Base-by-base conservation (phyloP, 2,888 invertebrate genomes). In the Andrena minutula region DNA sequence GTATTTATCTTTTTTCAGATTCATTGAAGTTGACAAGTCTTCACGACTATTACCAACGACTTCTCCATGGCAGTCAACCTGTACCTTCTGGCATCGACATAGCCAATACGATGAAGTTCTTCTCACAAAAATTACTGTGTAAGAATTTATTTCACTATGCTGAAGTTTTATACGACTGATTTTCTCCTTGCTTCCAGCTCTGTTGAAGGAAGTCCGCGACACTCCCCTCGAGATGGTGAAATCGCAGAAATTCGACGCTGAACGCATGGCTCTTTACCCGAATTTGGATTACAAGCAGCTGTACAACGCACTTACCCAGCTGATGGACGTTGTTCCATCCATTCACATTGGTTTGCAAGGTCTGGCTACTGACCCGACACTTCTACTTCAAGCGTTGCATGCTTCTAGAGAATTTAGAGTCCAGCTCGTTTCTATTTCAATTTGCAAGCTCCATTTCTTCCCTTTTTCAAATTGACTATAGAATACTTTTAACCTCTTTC, bases 21-120 rank as follows among this genome's bases (percentile, higher is more conserved):
- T 98, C 99, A 92, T 98, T 99, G 90, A 99, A 99, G 96, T 97
- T 99, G 93, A 97, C 99, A 92, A 99, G 98, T 94, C 96, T 99
- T 88, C 98, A 99, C 95, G 99, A 99, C 95, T 99, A 97, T 94
- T 98, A 99, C 94, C 96, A 98, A 92, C 96, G 99, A 88, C 96
- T 99, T 89, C 96, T 98, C 94, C 98, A 99, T 95, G 98, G 98
- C 91, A 96, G 97, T 89, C 96, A 98, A 94, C 99, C 99, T 82
- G 96, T 97, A 89, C 99, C 99, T 56, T 98, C 98, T 81, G 99
- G 99, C 85, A 96, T 97, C 83, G 99, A 99, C 94, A 98, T 99
- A 94, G 98, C 99, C 85, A 99, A 98, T 94, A 99, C 99, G 76
- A 96, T 99, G 92, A 99, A 99, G 94, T 99, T 99, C 95, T 99